Evolutionary conservation across 1,140 invertebrate species (phyloP).

Genomic region (Paraescarpia echinospica): DNA sequence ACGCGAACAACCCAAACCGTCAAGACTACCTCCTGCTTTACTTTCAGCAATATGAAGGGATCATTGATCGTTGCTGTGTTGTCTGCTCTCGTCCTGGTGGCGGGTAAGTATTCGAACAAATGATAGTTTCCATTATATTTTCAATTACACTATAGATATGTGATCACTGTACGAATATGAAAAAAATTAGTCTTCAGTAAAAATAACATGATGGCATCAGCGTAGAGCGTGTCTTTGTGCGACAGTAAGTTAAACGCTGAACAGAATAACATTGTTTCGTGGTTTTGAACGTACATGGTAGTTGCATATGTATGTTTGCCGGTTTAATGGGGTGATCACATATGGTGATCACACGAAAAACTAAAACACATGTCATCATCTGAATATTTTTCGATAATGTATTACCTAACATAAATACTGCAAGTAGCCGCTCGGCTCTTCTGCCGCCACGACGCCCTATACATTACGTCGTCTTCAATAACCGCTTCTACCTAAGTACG

Average conservation of each 20-base stretch:
- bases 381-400: too few species aligned
- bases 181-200: not conserved
- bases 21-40: not conserved
- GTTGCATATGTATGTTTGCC: not conserved
- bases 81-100: not conserved
- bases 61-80: not conserved
- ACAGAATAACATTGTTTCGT: too few species aligned
- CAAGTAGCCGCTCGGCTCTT: too few species aligned
- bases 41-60: slow-evolving; percentile 5
- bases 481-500: too few species aligned
- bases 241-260: not conserved
- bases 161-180: not conserved
- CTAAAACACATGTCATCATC: too few species aligned
- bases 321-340: too few species aligned
- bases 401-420: too few species aligned
- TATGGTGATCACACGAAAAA: too few species aligned
- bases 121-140: not conserved
- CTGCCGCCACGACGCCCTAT: too few species aligned
- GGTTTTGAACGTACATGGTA: not conserved
- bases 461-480: too few species aligned
- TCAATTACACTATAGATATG: not conserved
- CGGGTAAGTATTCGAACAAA: not conserved
- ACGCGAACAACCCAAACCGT: not conserved
- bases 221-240: not conserved
- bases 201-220: not conserved